These are phyloP conservation scores for Thunnus maccoyii DNA, from an alignment of 2,113 vertebrate species.

Conservation along the genomic window DNA sequence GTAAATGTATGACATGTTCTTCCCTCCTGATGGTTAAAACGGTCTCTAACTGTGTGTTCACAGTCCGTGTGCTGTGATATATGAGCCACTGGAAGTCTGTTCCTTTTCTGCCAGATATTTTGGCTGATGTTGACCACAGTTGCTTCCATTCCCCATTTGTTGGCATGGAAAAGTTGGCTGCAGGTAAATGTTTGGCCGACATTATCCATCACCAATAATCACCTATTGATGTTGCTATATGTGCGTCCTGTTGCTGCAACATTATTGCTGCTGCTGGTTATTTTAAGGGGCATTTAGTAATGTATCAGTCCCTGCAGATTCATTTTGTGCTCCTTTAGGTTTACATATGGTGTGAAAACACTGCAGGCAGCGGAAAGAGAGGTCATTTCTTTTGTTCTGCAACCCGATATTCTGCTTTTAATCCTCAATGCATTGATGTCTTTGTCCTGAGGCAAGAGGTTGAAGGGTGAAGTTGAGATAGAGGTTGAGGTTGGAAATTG, in stretches of 20 bases:
- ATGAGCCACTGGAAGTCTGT: conserved; percentile 1
- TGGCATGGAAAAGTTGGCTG: conserved; percentile 25
- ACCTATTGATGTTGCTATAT: conserved; percentile 39
- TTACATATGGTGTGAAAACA: conserved; percentile 54
- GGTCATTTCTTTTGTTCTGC: conserved; percentile 45
- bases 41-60: neutral
- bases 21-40: conserved; percentile 9
- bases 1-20: neutral
- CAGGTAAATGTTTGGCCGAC: conserved; percentile 38
- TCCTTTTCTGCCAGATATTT: conserved; percentile 19
- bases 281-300: conserved; percentile 60
- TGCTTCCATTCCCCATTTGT: conserved; percentile 2
- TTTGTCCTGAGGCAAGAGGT: conserved; percentile 40
- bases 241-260: conserved; percentile 37
- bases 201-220: conserved; percentile 46
- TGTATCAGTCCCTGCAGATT: conserved; percentile 50
- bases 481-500: conserved; percentile 21
- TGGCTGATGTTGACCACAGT: neutral
- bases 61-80: conserved; percentile 6
- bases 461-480: conserved; percentile 44
- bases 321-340: conserved; percentile 56
- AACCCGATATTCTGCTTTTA: conserved; percentile 39
- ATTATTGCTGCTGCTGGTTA: conserved; percentile 39
- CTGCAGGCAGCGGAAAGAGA: conserved; percentile 27
- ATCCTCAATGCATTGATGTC: conserved; percentile 60